Percentiles rank a stretch among this genome's conserved stretches.
Conservation (phyloP, 2,113 vertebrate species). For the Halichoerus grypus region DNA sequence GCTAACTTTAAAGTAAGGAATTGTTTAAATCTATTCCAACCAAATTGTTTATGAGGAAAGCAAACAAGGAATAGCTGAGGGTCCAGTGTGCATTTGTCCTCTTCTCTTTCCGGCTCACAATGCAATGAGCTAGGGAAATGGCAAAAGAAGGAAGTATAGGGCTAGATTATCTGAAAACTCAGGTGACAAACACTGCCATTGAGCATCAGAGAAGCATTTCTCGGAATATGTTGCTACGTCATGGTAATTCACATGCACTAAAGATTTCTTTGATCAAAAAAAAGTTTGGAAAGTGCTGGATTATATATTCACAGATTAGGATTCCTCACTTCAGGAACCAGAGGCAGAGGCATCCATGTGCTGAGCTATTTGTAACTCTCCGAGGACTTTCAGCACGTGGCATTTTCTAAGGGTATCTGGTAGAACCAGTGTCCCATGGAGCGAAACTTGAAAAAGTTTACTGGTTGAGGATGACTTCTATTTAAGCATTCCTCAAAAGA, state of each 20-base stretch:
- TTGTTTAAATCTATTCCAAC: not conserved
- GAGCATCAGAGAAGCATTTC: not conserved
- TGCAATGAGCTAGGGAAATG: not conserved
- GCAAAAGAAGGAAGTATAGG: not conserved
- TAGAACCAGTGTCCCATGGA: not conserved
- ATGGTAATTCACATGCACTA: not conserved
- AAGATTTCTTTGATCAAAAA: slow-evolving; percentile 17
- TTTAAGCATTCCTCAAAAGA: not conserved
- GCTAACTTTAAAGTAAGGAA: not conserved
- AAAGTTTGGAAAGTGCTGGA: not conserved
- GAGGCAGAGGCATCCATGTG: not conserved
- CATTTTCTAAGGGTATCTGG: not conserved
- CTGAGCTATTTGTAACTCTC: not conserved
- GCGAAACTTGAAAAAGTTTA: not conserved
- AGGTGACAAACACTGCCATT: not conserved
- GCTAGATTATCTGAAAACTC: not conserved
- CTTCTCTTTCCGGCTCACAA: not conserved
- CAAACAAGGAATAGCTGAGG: not conserved
- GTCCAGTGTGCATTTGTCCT: not conserved
- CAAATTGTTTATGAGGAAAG: not conserved
- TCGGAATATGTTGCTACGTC: not conserved
- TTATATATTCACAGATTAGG: not conserved
- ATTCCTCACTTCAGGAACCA: not conserved
- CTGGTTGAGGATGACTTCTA: not conserved
- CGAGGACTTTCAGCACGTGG: not conserved